Evolutionary conservation across 2,113 vertebrate genomes (phyloP), one percentile per base, ranked within the genome.

Genomic region (Ancistrus triradiatus): DNA sequence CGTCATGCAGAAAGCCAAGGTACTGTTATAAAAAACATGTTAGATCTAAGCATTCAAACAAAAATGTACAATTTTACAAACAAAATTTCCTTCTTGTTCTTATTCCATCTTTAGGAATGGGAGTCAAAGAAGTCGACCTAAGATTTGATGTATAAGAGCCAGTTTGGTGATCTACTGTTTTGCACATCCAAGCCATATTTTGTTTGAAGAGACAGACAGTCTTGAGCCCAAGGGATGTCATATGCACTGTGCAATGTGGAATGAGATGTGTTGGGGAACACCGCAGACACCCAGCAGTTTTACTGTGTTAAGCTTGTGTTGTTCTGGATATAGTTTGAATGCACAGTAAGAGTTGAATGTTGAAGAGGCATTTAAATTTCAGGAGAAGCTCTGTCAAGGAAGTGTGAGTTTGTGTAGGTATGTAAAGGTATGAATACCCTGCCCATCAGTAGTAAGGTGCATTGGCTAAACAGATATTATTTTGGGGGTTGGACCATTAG

Each of bases 1-100:
- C 0, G 96, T 99, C 81, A 88, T 99, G 78, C 86, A 92, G 77
- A 98, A 96, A 66, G 92, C 95, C 61, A 98, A 98, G 94, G 96
- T 98, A 83, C 2, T 38, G 1, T 38, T 33, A 0, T 10, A 44
- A 44, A 1, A n/a, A 1, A 13, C 4, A 19, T 5, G 2, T 7
- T 14, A 35, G 7, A 19, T 37, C 42, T 11, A 21, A 63, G 10
- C 21, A 44, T 33, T 31, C 6, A 25, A 53, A 68, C 18, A 1
- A 14, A 44, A 9, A 21, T 19, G 0, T 37, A n/a, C 14, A 28
- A 25, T 22, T 4, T 0, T 2, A 31, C 37, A 8, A 44, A 22
- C 59, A 19, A n/a, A 3, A 19, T 49, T 15, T 62, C 6, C 44
- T 3, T 53, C 14, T 38, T 18, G 21, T 17, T 55, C 22, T 55